Evolutionary conservation across 2,113 vertebrate genomes (phyloP).

Genomic region (Gobius niger): DNA sequence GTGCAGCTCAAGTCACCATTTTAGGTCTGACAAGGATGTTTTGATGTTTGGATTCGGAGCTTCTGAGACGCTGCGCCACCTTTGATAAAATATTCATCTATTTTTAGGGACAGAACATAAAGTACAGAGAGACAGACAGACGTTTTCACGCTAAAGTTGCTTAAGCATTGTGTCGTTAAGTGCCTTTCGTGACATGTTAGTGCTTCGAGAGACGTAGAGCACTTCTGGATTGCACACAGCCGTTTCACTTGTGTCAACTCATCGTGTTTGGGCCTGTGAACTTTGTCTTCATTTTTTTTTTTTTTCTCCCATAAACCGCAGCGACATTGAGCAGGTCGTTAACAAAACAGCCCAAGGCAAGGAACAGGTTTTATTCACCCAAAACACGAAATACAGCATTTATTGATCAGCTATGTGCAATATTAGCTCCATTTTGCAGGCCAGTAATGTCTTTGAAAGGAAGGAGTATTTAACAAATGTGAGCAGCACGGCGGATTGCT

Average conservation of each 20-base stretch:
- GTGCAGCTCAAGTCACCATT: constrained; percentile 22
- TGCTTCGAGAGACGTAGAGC: neutral
- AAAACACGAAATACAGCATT: constrained; percentile 18
- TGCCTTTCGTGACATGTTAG: neutral
- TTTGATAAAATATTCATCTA: constrained; percentile 28
- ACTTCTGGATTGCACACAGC: constrained; percentile 32
- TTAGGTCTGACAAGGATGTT: constrained; percentile 18
- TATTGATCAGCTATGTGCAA: neutral
- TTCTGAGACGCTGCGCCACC: constrained; percentile 22
- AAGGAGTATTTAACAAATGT: neutral
- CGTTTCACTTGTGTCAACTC: constrained; percentile 42
- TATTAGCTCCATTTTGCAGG: neutral
- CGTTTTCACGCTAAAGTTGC: constrained; percentile 46
- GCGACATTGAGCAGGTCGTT: constrained; percentile 27
- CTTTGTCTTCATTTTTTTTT: constrained; percentile 16
- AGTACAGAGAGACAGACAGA: constrained; percentile 29
- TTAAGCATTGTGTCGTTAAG: constrained; percentile 28
- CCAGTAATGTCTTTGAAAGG: neutral
- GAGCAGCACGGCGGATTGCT: no score
- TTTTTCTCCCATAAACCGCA: constrained; percentile 22
- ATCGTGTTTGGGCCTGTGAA: constrained; percentile 27
- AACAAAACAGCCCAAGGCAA: constrained; percentile 34
- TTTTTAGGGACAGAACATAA: constrained; percentile 17
- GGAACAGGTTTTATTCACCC: constrained; percentile 17
- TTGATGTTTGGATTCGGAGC: constrained; percentile 15